Base-by-base conservation (phyloP, 2,888 invertebrate genomes). In the Mesochorus sp. region DNA sequence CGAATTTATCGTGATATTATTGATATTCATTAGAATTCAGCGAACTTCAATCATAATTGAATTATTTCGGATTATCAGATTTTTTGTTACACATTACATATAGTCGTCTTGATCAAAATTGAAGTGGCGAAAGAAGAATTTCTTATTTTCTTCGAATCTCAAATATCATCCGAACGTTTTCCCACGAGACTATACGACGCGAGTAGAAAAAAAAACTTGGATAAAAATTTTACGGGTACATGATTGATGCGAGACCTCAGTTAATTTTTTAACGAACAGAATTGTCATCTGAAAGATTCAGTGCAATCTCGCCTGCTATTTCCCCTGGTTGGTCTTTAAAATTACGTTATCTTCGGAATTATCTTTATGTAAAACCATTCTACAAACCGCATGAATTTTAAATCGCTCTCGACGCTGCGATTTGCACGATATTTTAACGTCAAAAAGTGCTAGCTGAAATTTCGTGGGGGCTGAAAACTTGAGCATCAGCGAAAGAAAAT, bases 201-300 rank as follows among this genome's bases (percentile, higher is more conserved):
- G 28, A 8, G 19, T n/a, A n/a, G 34, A 47, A 64, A 47, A 37
- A 64, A 37, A 31, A 47, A 64, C 26, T n/a, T n/a, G n/a, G 55
- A 14, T 28, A 55, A 31, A 64, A 39, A 49, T 55, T 51, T 21
- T 64, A 21, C 55, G 24, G 26, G 28, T 21, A 53, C 62, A 28
- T n/a, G 26, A 26, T 17, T 34, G 19, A 53, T 44, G 37, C 57
- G 64, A 44, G n/a, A n/a, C 53, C 31, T 14, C 55, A 28, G 47
- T 66, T 59, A 76, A 71, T 39, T 79, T 79, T 76, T 72, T n/a
- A 76, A 79, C 57, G 78, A 75, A 75, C 28, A 26, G 42, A 71
- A 76, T 79, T 71, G 61, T 67, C 28, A 57, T 37, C 42, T 26
- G 47, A 34, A 47, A 34, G 64, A 12, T 39, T 73, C 31, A 66